Evolutionary conservation across 2,797 vertebrate species (phyloP).

Genomic region (Argentina silus): DNA sequence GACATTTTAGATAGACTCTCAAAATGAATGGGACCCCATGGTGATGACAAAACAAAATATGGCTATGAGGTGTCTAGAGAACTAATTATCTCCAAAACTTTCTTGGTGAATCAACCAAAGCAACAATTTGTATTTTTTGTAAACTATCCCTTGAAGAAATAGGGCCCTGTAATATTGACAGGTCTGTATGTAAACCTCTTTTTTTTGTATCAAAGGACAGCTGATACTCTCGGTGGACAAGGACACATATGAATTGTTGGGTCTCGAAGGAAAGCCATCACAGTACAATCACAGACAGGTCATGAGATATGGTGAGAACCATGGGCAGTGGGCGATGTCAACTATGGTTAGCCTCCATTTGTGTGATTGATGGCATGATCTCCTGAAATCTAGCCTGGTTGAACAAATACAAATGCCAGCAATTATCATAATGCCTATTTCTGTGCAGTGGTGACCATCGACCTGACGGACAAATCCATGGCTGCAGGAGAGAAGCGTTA

Average conservation of each 20-base stretch:
- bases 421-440: background rate
- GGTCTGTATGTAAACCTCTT: background rate
- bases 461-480: slow-evolving; percentile 81
- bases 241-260: slow-evolving; percentile 90
- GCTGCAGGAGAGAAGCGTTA: slow-evolving; percentile 80
- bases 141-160: background rate
- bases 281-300: slow-evolving; percentile 80
- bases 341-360: no score
- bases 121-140: no score
- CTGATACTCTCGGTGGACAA: slow-evolving; percentile 87
- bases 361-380: background rate
- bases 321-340: background rate
- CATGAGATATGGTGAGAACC: slow-evolving; percentile 84
- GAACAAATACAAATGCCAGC: no score
- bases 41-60: no score
- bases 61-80: no score
- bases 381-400: background rate
- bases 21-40: no score
- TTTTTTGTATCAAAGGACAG: slow-evolving; percentile 69
- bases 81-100: no score
- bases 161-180: background rate
- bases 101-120: no score
- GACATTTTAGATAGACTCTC: no score
- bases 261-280: slow-evolving; percentile 86
- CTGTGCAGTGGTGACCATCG: slow-evolving; percentile 83